Percentiles rank a stretch among this genome's conserved stretches.
These are phyloP conservation scores for Oligia fasciuncula DNA, from an alignment of 2,888 invertebrate genomes.

Conservation along the genomic window DNA sequence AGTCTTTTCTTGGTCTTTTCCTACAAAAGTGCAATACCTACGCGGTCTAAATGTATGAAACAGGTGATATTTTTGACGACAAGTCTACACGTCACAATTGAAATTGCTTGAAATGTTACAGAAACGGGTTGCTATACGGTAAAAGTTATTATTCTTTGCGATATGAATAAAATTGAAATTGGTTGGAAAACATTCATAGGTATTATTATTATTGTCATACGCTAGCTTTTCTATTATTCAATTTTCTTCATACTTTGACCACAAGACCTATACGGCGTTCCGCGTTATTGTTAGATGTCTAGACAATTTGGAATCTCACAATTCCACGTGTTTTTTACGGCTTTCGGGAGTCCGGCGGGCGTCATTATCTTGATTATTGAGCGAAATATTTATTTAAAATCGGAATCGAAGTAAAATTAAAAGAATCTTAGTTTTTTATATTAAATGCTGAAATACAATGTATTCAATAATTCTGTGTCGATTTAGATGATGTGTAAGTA, in stretches of 20 bases:
- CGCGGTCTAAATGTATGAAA: too few species aligned
- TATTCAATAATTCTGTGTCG: neutral
- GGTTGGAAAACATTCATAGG: conserved; percentile 22
- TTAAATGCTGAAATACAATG: neutral
- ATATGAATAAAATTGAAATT: conserved; percentile 17
- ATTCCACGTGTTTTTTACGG: neutral
- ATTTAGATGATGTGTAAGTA: neutral
- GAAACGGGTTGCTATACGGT: neutral
- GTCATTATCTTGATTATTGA: too few species aligned
- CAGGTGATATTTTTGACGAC: conserved; percentile 5
- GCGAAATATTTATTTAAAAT: too few species aligned
- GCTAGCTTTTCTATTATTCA: neutral
- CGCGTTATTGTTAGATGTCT: neutral
- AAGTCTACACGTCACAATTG: conserved; percentile 1
- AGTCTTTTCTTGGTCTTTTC: neutral
- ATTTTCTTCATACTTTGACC: neutral
- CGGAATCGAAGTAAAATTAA: neutral
- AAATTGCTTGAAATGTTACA: conserved; percentile 28
- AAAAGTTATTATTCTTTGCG: neutral
- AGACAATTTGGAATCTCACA: neutral
- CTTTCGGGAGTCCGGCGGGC: too few species aligned
- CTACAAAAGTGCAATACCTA: neutral
- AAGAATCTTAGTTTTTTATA: neutral
- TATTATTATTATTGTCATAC: neutral
- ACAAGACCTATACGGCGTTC: neutral